These are phyloP conservation scores for Xyrichtys novacula DNA, from an alignment of 2,797 vertebrate species.

Conservation along the genomic window DNA sequence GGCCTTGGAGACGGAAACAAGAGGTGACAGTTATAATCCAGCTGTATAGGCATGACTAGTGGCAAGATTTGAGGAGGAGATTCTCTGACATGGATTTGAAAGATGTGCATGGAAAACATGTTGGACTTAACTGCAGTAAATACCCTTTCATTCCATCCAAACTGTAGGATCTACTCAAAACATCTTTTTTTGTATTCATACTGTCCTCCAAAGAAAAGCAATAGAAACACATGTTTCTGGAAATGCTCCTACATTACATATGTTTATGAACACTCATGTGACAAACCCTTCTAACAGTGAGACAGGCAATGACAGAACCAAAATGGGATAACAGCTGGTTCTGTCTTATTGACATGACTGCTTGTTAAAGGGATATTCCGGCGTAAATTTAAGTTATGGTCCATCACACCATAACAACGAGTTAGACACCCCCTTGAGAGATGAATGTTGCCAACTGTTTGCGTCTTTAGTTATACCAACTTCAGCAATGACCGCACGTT, in stretches of 20 bases:
- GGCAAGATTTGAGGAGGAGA: slow-evolving; percentile 57
- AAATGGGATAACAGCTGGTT: background rate
- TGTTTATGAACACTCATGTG: background rate
- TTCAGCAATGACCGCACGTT: no score
- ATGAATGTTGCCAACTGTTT: no score
- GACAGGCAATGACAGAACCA: background rate
- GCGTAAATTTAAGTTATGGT: no score
- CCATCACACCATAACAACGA: no score
- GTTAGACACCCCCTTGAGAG: no score
- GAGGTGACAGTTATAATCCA: slow-evolving; percentile 75
- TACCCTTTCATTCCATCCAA: slow-evolving; percentile 14
- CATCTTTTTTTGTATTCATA: slow-evolving; percentile 12
- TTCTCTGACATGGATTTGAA: slow-evolving; percentile 61
- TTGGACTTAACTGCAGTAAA: slow-evolving; percentile 30
- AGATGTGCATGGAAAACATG: slow-evolving; percentile 56
- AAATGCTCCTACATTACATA: background rate
- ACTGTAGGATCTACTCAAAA: slow-evolving; percentile 17
- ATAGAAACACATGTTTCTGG: background rate
- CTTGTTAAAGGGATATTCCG: no score
- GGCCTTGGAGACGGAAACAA: slow-evolving; percentile 67
- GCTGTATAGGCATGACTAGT: slow-evolving; percentile 56
- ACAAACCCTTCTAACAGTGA: background rate
- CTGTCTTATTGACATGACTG: no score
- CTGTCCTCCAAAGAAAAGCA: background rate
- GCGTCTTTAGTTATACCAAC: no score